These are phyloP conservation scores for Trachelus iudaicus DNA, from an alignment of 2,888 invertebrate genomes.

Conservation along the genomic window DNA sequence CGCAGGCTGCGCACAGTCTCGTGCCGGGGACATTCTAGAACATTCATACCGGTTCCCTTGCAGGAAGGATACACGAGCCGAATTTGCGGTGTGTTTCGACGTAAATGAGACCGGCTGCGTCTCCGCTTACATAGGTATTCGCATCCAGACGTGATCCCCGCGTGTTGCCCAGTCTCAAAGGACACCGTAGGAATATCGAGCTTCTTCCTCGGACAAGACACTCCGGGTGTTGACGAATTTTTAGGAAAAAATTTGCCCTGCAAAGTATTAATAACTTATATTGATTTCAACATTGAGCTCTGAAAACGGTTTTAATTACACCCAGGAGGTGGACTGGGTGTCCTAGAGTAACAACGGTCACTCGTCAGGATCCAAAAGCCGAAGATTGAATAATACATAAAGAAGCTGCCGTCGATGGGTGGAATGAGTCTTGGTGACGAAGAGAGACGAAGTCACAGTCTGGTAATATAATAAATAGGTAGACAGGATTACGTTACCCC, in stretches of 20 bases:
- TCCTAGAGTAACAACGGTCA: background rate
- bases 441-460: background rate
- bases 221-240: background rate
- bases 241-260: background rate
- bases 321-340: background rate
- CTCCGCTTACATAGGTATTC: slow-evolving; percentile 49
- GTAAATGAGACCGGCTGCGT: slow-evolving; percentile 43
- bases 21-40: background rate
- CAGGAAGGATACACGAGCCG: slow-evolving; percentile 15
- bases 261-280: background rate
- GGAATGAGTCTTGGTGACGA: background rate
- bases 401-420: background rate
- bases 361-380: background rate
- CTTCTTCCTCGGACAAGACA: background rate
- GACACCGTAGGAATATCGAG: background rate
- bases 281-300: background rate
- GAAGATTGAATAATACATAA: slow-evolving; percentile 40
- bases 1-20: background rate
- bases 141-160: slow-evolving; percentile 37
- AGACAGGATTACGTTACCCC: slow-evolving; percentile 24
- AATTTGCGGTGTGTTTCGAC: slow-evolving; percentile 30
- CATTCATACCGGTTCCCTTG: slow-evolving; percentile 22
- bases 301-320: background rate
- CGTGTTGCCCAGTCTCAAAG: background rate
- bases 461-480: slow-evolving; percentile 25